phyloP scores from a whole-genome alignment of 2,888 invertebrate species.

The Idaea dimidiata region DNA sequence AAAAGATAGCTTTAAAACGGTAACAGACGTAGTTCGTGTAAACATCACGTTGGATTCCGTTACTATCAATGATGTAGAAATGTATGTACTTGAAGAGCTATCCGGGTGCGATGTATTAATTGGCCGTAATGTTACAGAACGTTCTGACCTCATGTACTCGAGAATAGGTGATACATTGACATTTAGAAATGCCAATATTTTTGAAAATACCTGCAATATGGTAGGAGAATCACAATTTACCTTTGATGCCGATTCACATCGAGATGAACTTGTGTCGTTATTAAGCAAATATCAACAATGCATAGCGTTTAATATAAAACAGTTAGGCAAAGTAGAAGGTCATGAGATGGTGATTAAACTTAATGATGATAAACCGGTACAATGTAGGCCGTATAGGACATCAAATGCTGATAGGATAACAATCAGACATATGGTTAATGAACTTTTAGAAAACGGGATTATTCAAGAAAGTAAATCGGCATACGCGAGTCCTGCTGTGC shows the following conservation, averaged over 20 bases:
- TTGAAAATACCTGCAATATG: no score
- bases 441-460: not conserved
- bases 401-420: not conserved
- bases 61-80: not conserved
- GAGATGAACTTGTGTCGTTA: not conserved
- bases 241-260: no score
- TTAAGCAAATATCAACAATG: not conserved
- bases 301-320: not conserved
- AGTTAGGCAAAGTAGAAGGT: not conserved
- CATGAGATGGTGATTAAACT: not conserved
- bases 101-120: not conserved
- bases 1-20: not conserved
- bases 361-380: not conserved
- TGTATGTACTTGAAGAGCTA: not conserved
- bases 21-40: not conserved
- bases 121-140: conserved; percentile 3
- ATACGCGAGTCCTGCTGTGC: not conserved
- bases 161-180: not conserved
- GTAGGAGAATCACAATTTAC: no score
- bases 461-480: not conserved
- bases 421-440: not conserved
- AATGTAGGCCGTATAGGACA: not conserved
- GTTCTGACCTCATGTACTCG: not conserved
- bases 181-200: not conserved
- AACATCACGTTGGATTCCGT: not conserved